Evolutionary conservation across 2,797 vertebrate genomes (phyloP).

Genomic region (Dryobates pubescens): DNA sequence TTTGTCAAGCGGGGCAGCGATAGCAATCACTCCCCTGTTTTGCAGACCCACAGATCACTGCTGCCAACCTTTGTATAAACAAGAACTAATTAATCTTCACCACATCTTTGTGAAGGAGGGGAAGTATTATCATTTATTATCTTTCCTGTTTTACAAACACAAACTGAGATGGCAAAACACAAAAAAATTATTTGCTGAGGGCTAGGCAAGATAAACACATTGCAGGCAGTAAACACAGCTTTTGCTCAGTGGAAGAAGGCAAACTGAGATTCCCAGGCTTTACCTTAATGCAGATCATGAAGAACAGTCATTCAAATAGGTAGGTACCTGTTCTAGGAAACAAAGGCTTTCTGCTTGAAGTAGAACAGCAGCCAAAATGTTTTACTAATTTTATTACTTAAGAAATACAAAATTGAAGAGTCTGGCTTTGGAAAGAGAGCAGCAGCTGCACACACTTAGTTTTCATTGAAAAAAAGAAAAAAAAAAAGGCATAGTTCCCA

Average conservation of each 20-base stretch:
- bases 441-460: constrained; percentile 35
- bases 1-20: background rate
- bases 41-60: constrained; percentile 41
- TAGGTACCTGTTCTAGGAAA: background rate
- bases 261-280: background rate
- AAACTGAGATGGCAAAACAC: constrained; percentile 2
- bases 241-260: background rate
- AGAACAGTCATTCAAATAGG: background rate
- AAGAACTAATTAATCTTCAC: constrained; percentile 61
- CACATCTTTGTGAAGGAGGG: constrained; percentile 20
- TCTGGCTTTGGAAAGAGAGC: background rate
- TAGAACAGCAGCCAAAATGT: constrained; percentile 15
- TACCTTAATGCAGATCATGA: background rate
- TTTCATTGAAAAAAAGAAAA: constrained; percentile 16
- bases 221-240: background rate
- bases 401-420: background rate
- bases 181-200: constrained; percentile 26
- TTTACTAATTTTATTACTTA: constrained; percentile 17
- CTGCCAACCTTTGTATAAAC: constrained; percentile 38
- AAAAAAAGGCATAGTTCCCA: background rate
- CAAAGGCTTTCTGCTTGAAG: background rate
- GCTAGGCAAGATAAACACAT: background rate
- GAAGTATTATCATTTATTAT: constrained; percentile 51
- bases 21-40: constrained; percentile 38
- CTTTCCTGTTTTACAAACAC: constrained; percentile 48